Conservation (phyloP, 1,140 invertebrate genomes). For the Trichonephila inaurata region DNA sequence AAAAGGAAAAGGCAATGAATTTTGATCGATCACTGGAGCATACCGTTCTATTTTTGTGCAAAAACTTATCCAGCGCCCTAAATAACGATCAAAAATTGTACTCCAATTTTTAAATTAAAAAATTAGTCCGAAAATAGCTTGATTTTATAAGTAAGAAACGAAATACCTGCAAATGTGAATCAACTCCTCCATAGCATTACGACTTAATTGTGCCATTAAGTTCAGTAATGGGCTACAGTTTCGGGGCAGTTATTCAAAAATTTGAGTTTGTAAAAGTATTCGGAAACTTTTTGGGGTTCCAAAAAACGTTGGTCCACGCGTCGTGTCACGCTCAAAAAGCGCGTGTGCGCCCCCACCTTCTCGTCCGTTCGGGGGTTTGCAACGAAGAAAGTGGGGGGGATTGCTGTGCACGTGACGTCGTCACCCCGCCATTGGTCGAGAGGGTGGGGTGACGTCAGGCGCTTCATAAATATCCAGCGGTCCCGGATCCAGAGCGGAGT, state of each 20-base stretch:
- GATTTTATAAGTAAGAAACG: not conserved
- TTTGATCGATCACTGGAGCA: no score
- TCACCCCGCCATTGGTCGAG: constrained; percentile 25
- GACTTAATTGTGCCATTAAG: not conserved
- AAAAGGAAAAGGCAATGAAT: no score
- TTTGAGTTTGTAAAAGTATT: not conserved
- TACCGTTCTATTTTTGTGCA: no score
- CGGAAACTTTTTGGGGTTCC: not conserved
- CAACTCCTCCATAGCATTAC: not conserved
- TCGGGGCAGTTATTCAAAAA: not conserved
- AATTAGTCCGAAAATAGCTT: no score
- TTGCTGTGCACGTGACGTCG: constrained; percentile 11
- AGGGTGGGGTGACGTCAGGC: constrained; percentile 69
- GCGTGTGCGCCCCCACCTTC: constrained; percentile 44
- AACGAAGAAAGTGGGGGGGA: not conserved
- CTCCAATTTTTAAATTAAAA: no score
- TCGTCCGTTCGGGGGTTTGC: not conserved
- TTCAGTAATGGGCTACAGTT: not conserved
- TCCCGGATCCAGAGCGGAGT: constrained; percentile 72
- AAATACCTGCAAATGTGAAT: not conserved
- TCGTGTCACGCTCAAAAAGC: constrained; percentile 68
- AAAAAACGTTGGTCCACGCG: constrained; percentile 57
- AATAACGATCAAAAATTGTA: no score
- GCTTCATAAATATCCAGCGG: constrained; percentile 76
- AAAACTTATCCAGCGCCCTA: no score